phyloP scores from a whole-genome alignment of 1,140 invertebrate species.

The Laupala kohalensis region DNA sequence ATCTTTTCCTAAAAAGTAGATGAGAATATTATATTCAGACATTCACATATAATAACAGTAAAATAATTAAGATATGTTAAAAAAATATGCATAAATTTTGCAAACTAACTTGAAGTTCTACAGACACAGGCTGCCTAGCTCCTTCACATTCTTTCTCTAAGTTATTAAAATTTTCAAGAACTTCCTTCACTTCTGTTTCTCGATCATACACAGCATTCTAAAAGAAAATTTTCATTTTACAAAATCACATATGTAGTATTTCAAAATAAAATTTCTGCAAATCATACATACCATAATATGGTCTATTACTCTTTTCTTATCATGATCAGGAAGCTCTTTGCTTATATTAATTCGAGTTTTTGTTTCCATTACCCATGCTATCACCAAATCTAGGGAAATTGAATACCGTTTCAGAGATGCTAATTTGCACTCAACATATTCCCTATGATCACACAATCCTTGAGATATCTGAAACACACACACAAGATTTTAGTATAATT shows the following conservation, averaged over 20 bases:
- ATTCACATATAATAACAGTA: too few species aligned
- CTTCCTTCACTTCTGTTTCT: slow-evolving; percentile 47
- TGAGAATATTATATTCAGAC: too few species aligned
- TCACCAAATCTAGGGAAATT: slow-evolving; percentile 39
- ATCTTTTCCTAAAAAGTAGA: slow-evolving; percentile 33
- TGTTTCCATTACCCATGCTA: slow-evolving; percentile 39
- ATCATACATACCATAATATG: slow-evolving; percentile 39
- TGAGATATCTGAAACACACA: slow-evolving; percentile 16
- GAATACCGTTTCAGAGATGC: slow-evolving; percentile 42
- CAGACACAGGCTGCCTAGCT: slow-evolving; percentile 40
- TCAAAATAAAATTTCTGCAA: too few species aligned
- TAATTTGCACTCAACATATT: slow-evolving; percentile 43
- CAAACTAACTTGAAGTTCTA: slow-evolving; percentile 37
- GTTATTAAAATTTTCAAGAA: slow-evolving; percentile 53
- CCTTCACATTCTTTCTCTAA: slow-evolving; percentile 44
- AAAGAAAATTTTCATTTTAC: too few species aligned
- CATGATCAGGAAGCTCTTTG: slow-evolving; percentile 32
- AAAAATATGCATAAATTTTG: background rate
- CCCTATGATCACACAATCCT: slow-evolving; percentile 34
- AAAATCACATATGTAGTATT: too few species aligned
- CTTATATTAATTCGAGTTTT: slow-evolving; percentile 34
- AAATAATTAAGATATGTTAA: background rate
- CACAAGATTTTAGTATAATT: too few species aligned
- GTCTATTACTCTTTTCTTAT: slow-evolving; percentile 38
- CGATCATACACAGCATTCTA: slow-evolving; percentile 38